These are phyloP conservation scores for Aphrophora alni DNA, from an alignment of 2,888 invertebrate species.

Conservation along the genomic window DNA sequence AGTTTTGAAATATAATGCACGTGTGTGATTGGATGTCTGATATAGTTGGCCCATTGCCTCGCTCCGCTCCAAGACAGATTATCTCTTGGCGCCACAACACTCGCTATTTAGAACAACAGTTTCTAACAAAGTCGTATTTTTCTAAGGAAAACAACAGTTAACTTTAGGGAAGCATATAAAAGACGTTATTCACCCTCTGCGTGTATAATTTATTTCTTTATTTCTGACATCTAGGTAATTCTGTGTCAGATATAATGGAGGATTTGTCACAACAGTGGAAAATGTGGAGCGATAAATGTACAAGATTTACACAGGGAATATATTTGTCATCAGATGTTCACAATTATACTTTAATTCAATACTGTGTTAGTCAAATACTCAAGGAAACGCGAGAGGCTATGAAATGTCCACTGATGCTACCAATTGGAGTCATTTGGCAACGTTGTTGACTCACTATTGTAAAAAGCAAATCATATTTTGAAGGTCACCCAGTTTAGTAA, in stretches of 20 bases:
- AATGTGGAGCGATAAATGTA: not conserved
- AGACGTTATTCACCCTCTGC: not conserved
- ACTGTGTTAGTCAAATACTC: too few species aligned
- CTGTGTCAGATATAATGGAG: too few species aligned
- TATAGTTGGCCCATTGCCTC: not conserved
- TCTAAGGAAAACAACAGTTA: not conserved
- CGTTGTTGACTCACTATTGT: too few species aligned
- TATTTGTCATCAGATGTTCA: too few species aligned
- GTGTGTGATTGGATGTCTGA: not conserved
- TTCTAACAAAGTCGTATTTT: not conserved
- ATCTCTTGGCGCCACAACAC: not conserved
- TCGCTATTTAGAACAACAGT: constrained; percentile 2
- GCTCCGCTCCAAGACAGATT: not conserved
- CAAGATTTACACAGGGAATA: too few species aligned
- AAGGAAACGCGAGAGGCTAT: too few species aligned
- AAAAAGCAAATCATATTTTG: too few species aligned
- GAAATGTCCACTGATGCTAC: too few species aligned
- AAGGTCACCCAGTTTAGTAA: too few species aligned
- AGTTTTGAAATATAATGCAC: not conserved
- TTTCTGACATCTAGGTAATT: not conserved
- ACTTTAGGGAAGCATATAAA: constrained; percentile 2
- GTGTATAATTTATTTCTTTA: not conserved
- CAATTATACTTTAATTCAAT: too few species aligned
- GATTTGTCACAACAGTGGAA: too few species aligned
- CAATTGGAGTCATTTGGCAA: too few species aligned